These are phyloP conservation scores for Turritopsis rubra DNA, from an alignment of 30 jellyfish, hydroid and myxozoan genomes.

Conservation along the genomic window DNA sequence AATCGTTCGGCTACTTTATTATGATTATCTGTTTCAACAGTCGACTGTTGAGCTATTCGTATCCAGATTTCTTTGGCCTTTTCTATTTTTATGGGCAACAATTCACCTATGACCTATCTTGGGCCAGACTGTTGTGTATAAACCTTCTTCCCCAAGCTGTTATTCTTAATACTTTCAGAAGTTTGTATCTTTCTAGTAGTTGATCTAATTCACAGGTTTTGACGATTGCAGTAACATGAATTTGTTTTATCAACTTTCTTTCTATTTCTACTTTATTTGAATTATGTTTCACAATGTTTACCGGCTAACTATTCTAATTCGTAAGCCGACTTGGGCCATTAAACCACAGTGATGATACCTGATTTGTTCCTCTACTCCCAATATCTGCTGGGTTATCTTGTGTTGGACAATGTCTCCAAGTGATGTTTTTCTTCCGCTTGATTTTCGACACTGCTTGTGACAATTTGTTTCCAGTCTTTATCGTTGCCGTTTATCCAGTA, in stretches of 20 bases:
- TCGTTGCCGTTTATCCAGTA: too few relatives aligned
- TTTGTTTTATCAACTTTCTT: neutral
- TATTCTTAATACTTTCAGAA: neutral
- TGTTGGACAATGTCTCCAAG: too few relatives aligned
- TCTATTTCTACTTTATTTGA: neutral
- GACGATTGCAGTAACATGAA: neutral
- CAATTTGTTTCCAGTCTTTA: too few relatives aligned
- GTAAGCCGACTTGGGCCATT: too few relatives aligned
- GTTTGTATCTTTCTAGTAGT: neutral
- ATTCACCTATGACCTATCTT: neutral
- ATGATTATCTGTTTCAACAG: neutral
- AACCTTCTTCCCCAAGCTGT: neutral
- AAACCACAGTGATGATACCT: too few relatives aligned
- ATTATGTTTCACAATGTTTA: too few relatives aligned
- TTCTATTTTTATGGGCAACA: neutral
- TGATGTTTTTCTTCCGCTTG: too few relatives aligned
- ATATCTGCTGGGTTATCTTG: too few relatives aligned
- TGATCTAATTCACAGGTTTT: neutral
- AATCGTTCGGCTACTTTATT: neutral
- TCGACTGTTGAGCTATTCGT: neutral
- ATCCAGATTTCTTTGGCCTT: neutral
- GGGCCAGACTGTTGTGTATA: neutral
- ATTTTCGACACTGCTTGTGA: too few relatives aligned
- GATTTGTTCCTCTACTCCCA: too few relatives aligned
- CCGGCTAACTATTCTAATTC: too few relatives aligned